A percentile compares a stretch with the other conserved stretches of the same genome.
Conservation (phyloP, 2,888 invertebrate species). For the Tetramorium bicarinatum region DNA sequence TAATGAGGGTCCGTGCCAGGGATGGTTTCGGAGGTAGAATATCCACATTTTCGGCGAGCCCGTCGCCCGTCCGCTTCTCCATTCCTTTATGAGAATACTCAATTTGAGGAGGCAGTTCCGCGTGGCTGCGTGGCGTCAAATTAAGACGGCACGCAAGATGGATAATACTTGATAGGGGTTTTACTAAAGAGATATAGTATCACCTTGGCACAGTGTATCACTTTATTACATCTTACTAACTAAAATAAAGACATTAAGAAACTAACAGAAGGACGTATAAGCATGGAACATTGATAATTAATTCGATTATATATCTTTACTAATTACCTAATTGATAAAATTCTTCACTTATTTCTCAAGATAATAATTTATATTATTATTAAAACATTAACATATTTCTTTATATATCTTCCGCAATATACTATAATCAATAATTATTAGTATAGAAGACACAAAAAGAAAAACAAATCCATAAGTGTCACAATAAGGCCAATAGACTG, state of each 20-base stretch:
- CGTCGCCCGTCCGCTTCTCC: slow-evolving; percentile 27
- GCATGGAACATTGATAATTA: background rate
- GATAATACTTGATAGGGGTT: slow-evolving; percentile 47
- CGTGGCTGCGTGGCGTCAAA: slow-evolving; percentile 50
- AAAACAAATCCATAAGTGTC: background rate
- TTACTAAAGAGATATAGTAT: slow-evolving; percentile 26
- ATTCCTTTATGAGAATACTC: slow-evolving; percentile 58
- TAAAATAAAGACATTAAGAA: background rate
- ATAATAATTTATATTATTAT: background rate
- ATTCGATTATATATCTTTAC: background rate
- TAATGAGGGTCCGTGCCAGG: slow-evolving; percentile 75
- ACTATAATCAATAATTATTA: background rate
- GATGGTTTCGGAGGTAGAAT: slow-evolving; percentile 68
- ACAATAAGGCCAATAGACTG: background rate
- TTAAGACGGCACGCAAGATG: slow-evolving; percentile 58
- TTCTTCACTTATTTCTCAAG: background rate
- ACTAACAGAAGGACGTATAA: background rate
- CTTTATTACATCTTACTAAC: slow-evolving; percentile 13
- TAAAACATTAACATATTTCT: background rate
- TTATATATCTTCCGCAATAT: background rate
- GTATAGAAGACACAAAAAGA: no score
- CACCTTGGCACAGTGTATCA: background rate
- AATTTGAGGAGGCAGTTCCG: slow-evolving; percentile 54
- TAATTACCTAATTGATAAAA: background rate
- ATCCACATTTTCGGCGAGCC: slow-evolving; percentile 62